phyloP scores from a whole-genome alignment of 2,888 invertebrate genomes.

The Drosophila histrio region DNA sequence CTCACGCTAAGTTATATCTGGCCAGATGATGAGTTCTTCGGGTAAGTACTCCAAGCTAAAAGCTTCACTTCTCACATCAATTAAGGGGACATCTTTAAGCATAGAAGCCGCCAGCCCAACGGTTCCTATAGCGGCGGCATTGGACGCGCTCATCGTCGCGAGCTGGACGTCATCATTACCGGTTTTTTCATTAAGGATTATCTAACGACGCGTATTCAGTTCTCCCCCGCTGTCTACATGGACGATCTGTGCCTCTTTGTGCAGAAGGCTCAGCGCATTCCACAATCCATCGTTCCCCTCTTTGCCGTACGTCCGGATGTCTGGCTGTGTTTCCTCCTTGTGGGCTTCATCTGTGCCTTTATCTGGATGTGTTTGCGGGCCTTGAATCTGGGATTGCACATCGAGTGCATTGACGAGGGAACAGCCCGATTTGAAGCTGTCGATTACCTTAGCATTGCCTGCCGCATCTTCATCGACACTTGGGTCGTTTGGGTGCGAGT shows the following conservation, averaged over 20 bases:
- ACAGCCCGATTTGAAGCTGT: too few species aligned
- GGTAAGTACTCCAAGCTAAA: conserved; percentile 61
- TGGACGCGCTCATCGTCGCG: conserved; percentile 78
- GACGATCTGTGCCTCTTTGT: conserved; percentile 84
- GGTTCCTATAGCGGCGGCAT: conserved; percentile 83
- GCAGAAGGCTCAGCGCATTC: conserved; percentile 82
- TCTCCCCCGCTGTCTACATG: conserved; percentile 82
- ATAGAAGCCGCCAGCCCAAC: conserved; percentile 78
- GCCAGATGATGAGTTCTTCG: conserved; percentile 80
- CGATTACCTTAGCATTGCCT: conserved; percentile 36
- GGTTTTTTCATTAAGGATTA: conserved; percentile 84
- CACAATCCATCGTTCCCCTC: conserved; percentile 83
- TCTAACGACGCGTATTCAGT: conserved; percentile 80
- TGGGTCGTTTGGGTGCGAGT: conserved; percentile 82
- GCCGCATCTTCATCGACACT: conserved; percentile 79
- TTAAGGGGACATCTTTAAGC: neutral
- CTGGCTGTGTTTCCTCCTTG: conserved; percentile 81
- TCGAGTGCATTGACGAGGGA: conserved; percentile 26
- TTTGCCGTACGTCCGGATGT: conserved; percentile 80
- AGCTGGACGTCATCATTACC: conserved; percentile 82
- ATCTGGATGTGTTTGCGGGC: conserved; percentile 78
- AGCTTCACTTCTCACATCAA: too few species aligned
- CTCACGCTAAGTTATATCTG: conserved; percentile 68
- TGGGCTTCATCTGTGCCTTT: conserved; percentile 67
- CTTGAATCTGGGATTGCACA: conserved; percentile 60